These are phyloP conservation scores for Drosophila nikananu DNA, from an alignment of 1,140 invertebrate genomes.

Conservation along the genomic window DNA sequence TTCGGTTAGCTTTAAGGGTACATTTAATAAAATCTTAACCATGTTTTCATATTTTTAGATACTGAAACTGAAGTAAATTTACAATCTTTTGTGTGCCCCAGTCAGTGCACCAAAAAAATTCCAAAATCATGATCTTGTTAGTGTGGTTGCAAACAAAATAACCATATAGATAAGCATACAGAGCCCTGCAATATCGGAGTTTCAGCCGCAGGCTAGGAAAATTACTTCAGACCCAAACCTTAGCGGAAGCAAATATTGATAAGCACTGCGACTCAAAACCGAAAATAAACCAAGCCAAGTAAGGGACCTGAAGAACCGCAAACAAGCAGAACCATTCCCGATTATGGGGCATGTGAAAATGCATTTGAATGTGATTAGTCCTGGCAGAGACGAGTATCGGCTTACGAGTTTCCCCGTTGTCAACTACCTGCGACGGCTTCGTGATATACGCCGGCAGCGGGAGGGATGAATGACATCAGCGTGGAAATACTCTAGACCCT, in stretches of 20 bases:
- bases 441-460: background rate
- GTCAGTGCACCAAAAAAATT: background rate
- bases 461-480: background rate
- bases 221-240: background rate
- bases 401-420: constrained; percentile 64
- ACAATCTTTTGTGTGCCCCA: no score
- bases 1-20: no score
- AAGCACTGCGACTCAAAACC: constrained; percentile 38
- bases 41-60: background rate
- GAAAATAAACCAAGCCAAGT: constrained; percentile 27
- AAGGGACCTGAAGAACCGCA: constrained; percentile 35
- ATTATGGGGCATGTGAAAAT: constrained; percentile 67
- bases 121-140: background rate
- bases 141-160: background rate
- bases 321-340: constrained; percentile 34
- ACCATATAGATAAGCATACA: constrained; percentile 7
- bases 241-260: constrained; percentile 74
- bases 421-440: constrained; percentile 60
- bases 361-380: constrained; percentile 59
- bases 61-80: no score
- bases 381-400: constrained; percentile 38
- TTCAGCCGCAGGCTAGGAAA: constrained; percentile 12
- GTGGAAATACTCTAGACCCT: background rate
- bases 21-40: background rate
- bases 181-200: background rate